Base-by-base conservation (phyloP, 2,888 invertebrate species). In the Torymus aiolomorphi region DNA sequence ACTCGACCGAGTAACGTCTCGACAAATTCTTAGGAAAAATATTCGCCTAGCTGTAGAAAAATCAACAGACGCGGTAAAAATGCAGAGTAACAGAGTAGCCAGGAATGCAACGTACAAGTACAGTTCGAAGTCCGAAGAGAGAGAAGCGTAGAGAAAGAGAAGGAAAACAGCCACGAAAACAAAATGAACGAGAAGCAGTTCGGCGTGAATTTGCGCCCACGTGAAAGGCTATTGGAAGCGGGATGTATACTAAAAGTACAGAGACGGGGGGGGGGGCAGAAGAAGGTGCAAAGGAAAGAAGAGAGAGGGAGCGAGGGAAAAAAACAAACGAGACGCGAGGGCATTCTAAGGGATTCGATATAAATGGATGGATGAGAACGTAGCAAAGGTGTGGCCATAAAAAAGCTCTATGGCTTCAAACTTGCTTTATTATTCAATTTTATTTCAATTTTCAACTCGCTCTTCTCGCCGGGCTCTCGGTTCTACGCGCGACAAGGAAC, bases 281-380 rank as follows among this genome's bases (percentile, higher is more conserved):
- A 20, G 20, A 20, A 20, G 20, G 20, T 20, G 20, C 20, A 66
- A 51, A 51, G 42, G 31, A 52, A 75, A 73, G 80, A 75, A 31
- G 75, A 59, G 63, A 76, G 73, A 72, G 66, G 59, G 69, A 57
- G 51, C 10, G 61, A 67, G 54, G 57, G 54, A 31, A 70, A 69
- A 20, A 67, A 70, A 63, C 51, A 73, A 78, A 69, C 69, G 59
- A 24, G 42, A 57, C 31, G 63, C 57, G 24, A 12, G 59, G 31
- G 54, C 71, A 61, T 70, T 79, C 20, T 31, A 71, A 59, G 49
- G 70, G 71, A 75, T 75, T 79, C 75, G 16, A 20, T 31, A 31
- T 66, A 65, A 75, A 75, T 66, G 65, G 56, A 67, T 61, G 73
- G 54, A 52, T 13, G 57, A 49, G 67, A 67, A 20, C 57, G 49